Percentiles rank a stretch among this genome's conserved stretches.
Evolutionary conservation across 2,888 invertebrate genomes (phyloP).

Genomic region (Oxystoma pomonae): DNA sequence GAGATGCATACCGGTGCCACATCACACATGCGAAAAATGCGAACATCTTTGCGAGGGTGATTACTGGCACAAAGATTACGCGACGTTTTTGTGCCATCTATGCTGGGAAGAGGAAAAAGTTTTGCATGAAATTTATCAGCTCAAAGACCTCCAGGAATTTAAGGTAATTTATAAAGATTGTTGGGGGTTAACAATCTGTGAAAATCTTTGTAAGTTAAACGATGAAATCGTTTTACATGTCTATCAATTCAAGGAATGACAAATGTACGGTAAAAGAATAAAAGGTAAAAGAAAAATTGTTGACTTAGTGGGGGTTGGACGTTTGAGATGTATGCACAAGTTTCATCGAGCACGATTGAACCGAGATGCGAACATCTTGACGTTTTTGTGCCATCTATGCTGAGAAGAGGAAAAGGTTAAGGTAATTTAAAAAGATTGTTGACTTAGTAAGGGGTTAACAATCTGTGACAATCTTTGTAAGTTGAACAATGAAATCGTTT

Average conservation of each 20-base stretch:
- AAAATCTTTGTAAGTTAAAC: too few relatives aligned
- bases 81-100: conserved; percentile 45
- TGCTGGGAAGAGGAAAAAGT: conserved; percentile 47
- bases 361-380: conserved; percentile 45
- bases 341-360: conserved; percentile 49
- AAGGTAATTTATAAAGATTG: conserved; percentile 29
- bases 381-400: conserved; percentile 48
- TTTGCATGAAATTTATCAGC: conserved; percentile 35
- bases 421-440: conserved; percentile 34
- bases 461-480: too few relatives aligned
- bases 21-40: conserved; percentile 47
- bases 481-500: too few relatives aligned
- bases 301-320: too few relatives aligned
- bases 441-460: not conserved
- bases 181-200: not conserved
- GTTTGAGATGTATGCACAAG: conserved; percentile 45
- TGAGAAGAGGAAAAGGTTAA: conserved; percentile 43
- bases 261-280: too few relatives aligned
- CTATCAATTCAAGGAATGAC: too few relatives aligned
- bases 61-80: conserved; percentile 48
- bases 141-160: conserved; percentile 34
- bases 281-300: too few relatives aligned
- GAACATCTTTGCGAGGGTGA: conserved; percentile 45
- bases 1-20: conserved; percentile 45
- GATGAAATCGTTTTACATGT: too few relatives aligned